Evolutionary conservation across 2,888 invertebrate species (phyloP).

Genomic region (Caenorhabditis uteleia): DNA sequence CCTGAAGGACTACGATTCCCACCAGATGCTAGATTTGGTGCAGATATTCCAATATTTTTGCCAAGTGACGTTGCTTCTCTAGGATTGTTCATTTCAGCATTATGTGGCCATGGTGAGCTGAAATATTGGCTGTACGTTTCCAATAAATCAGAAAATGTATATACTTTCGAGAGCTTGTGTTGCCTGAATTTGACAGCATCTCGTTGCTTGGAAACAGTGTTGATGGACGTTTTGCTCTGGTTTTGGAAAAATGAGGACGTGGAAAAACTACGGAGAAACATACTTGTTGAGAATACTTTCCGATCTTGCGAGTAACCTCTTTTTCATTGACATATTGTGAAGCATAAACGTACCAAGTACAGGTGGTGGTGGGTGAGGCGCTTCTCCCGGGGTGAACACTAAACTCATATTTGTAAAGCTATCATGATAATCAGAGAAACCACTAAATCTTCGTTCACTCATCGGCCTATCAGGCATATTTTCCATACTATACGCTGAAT

Average conservation of each 20-base stretch:
- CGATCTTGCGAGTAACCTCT: slow-evolving; percentile 30
- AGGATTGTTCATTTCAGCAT: slow-evolving; percentile 25
- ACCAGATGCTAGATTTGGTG: slow-evolving; percentile 17
- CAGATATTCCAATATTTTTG: slow-evolving; percentile 11
- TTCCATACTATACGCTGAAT: slow-evolving; percentile 11
- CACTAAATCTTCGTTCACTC: slow-evolving; percentile 36
- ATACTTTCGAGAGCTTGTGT: slow-evolving; percentile 16
- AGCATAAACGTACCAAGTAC: slow-evolving; percentile 49
- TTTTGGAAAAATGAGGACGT: background rate
- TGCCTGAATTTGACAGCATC: slow-evolving; percentile 25
- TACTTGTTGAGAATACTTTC: slow-evolving; percentile 32
- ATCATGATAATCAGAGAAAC: slow-evolving; percentile 3
- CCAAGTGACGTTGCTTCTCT: slow-evolving; percentile 13
- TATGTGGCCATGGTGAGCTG: slow-evolving; percentile 36
- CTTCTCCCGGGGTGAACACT: slow-evolving; percentile 40
- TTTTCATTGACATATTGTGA: slow-evolving; percentile 31
- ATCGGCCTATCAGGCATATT: slow-evolving; percentile 34
- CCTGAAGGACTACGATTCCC: slow-evolving; percentile 21
- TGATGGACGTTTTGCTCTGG: slow-evolving; percentile 22
- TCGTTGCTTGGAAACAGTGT: slow-evolving; percentile 36
- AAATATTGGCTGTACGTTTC: background rate
- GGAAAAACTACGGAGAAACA: background rate
- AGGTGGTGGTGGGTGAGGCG: slow-evolving; percentile 40
- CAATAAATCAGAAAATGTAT: background rate
- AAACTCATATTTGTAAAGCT: slow-evolving; percentile 1